A percentile compares a stretch with the other conserved stretches of the same genome.
Conservation (phyloP, 1,140 invertebrate species). For the Drosophila mojavensis region DNA sequence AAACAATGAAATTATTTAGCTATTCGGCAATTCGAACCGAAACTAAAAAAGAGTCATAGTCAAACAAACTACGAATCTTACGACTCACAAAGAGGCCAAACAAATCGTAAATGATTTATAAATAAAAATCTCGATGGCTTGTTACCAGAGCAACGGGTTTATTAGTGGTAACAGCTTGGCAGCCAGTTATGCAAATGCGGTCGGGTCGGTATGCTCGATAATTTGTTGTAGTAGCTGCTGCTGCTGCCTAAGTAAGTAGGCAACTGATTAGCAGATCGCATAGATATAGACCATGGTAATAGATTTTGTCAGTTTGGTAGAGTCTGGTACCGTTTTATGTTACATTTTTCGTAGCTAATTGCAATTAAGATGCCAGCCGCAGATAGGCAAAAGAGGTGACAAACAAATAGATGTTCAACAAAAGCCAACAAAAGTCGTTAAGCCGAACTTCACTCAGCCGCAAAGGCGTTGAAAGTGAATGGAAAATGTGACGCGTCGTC, state of each 20-base stretch:
- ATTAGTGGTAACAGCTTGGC: constrained; percentile 38
- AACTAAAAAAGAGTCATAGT: background rate
- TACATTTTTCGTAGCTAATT: constrained; percentile 76
- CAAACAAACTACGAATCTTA: background rate
- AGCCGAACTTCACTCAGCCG: constrained; percentile 3
- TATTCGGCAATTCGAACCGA: constrained; percentile 17
- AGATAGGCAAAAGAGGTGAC: constrained; percentile 67
- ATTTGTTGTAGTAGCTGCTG: constrained; percentile 69
- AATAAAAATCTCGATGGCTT: constrained; percentile 41
- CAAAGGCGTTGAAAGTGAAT: constrained; percentile 51
- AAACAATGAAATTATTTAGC: constrained; percentile 72
- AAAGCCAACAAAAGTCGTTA: constrained; percentile 17
- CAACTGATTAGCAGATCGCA: constrained; percentile 72
- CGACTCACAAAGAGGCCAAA: constrained; percentile 25
- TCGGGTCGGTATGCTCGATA: constrained; percentile 39
- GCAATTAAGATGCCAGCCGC: constrained; percentile 70
- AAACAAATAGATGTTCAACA: constrained; percentile 62
- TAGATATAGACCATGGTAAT: constrained; percentile 40
- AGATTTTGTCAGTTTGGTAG: background rate
- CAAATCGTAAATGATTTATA: constrained; percentile 75
- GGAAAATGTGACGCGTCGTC: background rate
- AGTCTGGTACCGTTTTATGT: constrained; percentile 50
- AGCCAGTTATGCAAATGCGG: constrained; percentile 66
- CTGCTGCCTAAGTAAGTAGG: constrained; percentile 18
- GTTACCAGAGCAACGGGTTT: constrained; percentile 69